Evolutionary conservation across 1,140 invertebrate species (phyloP), one percentile per base, ranked within the genome.

Genomic region (Drosophila chauvacae): DNA sequence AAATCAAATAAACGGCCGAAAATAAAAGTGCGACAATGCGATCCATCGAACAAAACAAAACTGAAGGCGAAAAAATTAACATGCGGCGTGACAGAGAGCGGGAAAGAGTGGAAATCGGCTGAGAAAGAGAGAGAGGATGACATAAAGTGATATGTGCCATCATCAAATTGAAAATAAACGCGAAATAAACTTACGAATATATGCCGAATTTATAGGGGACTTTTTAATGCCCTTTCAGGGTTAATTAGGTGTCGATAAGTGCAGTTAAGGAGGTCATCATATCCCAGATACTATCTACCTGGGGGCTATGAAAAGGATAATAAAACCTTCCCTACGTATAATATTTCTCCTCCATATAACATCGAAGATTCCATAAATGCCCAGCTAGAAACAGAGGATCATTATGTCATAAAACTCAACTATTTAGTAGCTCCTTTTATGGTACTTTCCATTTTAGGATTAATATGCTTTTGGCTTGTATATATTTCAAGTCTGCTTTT

Each of bases 11-110:
- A 82, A 79, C 48, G 75, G 61, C 66, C 63, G 77, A 77, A 77
- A 75, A 64, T 75, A 45, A 56, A 64, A 35, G 16, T 11, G 50
- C 71, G 73, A 77, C 76, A 70, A 59, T 33, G 73, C 68, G 71
- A 66, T 81, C 70, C 82, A 85, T 81, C 71, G 74, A 86, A 81
- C 82, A 68, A 66, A 86, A 60, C 78, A 76, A 65, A 85, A 81
- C 64, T 60, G 78, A 86, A 68, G 57, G 45, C 45, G 53, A 39
- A 60, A 64, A 75, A 65, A 77, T 76, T 68, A 48, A 59, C 61
- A 73, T 78, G 61, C 58, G 51, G 42, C 30, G 28, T 18, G 28
- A 20, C 37, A 16, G 37, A 16, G 37, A 39, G 14, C 16, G 14
- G 14, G 9, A 50, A 16, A 33, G 35, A 58, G n/a, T 20, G 41